phyloP scores from a whole-genome alignment of 2,888 invertebrate species.

The Drosophila mulleri region DNA sequence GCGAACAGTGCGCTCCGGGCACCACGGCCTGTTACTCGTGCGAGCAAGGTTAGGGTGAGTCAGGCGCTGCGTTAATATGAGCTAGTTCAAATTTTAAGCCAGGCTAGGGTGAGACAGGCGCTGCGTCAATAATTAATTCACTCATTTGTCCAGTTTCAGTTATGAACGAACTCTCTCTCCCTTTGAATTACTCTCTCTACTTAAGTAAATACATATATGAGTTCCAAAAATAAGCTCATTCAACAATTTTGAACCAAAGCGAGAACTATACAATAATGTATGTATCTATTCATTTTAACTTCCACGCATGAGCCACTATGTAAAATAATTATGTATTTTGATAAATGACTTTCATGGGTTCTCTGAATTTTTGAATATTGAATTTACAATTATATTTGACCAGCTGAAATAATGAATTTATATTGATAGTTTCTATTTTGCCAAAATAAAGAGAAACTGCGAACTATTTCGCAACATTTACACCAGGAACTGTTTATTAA shows the following conservation, averaged over 20 bases:
- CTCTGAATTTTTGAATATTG: background rate
- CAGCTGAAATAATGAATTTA: background rate
- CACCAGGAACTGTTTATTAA: background rate
- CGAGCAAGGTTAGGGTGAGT: constrained; percentile 71
- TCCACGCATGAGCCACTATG: background rate
- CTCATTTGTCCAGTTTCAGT: background rate
- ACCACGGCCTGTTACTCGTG: constrained; percentile 79
- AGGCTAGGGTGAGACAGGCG: constrained; percentile 35
- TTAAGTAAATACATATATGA: too few species aligned
- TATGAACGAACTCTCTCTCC: background rate
- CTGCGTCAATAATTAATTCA: background rate
- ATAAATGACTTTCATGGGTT: background rate
- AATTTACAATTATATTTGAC: background rate
- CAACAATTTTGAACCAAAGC: too few species aligned
- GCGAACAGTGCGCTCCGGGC: constrained; percentile 61
- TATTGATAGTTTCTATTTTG: background rate
- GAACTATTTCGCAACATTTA: background rate
- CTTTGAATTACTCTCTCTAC: background rate
- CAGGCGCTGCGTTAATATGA: background rate
- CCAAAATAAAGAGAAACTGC: background rate
- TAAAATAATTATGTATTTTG: background rate
- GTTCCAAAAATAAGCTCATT: too few species aligned
- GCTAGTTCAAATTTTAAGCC: background rate
- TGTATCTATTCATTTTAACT: too few species aligned
- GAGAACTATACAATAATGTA: too few species aligned